These are phyloP conservation scores for Malurus splendens DNA, from an alignment of 2,797 vertebrate genomes.

Conservation along the genomic window DNA sequence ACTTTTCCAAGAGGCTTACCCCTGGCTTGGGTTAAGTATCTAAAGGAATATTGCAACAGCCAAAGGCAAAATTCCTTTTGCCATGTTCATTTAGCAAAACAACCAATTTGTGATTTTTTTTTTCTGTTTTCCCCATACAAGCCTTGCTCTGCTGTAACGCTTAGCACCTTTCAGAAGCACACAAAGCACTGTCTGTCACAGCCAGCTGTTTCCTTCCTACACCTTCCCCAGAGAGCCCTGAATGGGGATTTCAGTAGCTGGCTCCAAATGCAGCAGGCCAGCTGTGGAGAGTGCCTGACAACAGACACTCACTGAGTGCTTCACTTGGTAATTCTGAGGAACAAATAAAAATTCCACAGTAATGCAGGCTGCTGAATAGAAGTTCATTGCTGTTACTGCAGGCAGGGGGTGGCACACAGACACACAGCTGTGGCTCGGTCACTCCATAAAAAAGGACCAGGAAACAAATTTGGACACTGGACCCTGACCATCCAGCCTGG, in stretches of 20 bases:
- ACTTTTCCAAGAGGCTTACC: not conserved
- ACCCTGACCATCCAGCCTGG: not conserved
- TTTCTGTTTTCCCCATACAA: not conserved
- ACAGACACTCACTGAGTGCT: not conserved
- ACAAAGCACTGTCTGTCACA: constrained; percentile 4
- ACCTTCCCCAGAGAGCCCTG: not conserved
- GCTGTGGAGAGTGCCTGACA: not conserved
- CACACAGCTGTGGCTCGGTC: not conserved
- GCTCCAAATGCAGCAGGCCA: constrained; percentile 3
- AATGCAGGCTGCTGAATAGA: not conserved
- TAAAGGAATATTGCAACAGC: not conserved
- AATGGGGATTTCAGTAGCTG: constrained; percentile 4
- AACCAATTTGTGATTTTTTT: not conserved
- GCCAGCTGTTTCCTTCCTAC: not conserved
- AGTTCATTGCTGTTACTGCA: not conserved
- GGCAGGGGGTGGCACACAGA: not conserved
- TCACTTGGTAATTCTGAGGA: not conserved
- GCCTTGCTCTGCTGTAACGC: not conserved
- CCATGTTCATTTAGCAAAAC: not conserved
- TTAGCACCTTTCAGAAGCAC: not conserved
- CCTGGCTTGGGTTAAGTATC: not conserved
- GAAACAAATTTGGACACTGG: not conserved
- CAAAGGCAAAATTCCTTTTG: not conserved
- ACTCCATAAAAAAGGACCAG: not conserved
- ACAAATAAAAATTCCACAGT: not conserved